Base-by-base conservation (phyloP, 2,797 vertebrate genomes). In the Emys orbicularis region DNA sequence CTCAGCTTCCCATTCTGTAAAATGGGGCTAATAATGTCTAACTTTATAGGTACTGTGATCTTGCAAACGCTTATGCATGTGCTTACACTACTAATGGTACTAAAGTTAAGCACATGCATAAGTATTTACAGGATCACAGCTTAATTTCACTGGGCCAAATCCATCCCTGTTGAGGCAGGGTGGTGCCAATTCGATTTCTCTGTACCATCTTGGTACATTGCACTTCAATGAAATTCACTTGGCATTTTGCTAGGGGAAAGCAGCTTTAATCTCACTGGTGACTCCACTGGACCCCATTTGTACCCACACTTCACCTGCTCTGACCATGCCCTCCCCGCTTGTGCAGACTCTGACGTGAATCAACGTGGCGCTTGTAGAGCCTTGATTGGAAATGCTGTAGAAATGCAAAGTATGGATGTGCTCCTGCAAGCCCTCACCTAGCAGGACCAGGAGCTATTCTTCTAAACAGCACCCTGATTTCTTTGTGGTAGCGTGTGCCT, bases 391-490 rank as follows among this genome's bases (percentile, higher is more conserved):
- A 52, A 21, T 19, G 21, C 29, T 9, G n/a, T 11, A 2, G 5
- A 18, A 49, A 2, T 2, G 0, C 21, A 1, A 49, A 53, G 5
- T 2, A 31, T 2, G 1, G 0, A 27, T 3, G 0, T 0, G 0
- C 7, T 25, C 7, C 72, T 72, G 8, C 5, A 27, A 19, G 3
- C 1, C 23, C 23, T 0, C 1, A 0, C 3, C 1, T 0, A 2
- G 0, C 41, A 47, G 44, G 44, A 13, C 44, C 74, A 77, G 27
- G 44, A 44, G 27, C 41, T 77, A 47, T 47, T 47, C 8, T 76
- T 47, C 37, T 37, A 41, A 41, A 49, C 41, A 15, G 74, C 13
- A 27, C 25, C 27, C 13, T 15, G 41, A 16, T 76, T 47, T 76
- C 44, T 31, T 61, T 21, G 0, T 3, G 47, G 2, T 1, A 57